Evolutionary conservation across 2,888 invertebrate species (phyloP).

Genomic region (Cosmia pyralina): DNA sequence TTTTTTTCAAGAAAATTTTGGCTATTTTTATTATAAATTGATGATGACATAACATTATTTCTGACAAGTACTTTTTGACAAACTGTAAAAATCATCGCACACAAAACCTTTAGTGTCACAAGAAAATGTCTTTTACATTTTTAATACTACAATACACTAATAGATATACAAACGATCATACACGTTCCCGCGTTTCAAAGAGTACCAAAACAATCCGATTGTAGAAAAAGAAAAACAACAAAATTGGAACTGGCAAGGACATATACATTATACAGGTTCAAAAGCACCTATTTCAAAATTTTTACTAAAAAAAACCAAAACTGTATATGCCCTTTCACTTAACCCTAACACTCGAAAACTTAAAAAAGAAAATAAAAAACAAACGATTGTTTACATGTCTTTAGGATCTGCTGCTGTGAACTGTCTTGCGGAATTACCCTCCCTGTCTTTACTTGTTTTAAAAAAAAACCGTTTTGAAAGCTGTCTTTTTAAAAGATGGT

Average conservation of each 20-base stretch:
- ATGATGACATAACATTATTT: background rate
- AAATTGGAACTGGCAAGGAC: slow-evolving; percentile 50
- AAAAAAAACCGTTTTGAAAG: slow-evolving; percentile 64
- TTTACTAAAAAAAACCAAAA: slow-evolving; percentile 57
- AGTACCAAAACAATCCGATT: slow-evolving; percentile 76
- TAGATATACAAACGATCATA: slow-evolving; percentile 72
- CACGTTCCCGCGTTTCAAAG: slow-evolving; percentile 74
- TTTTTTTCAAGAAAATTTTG: background rate
- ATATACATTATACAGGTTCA: slow-evolving; percentile 31
- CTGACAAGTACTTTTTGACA: background rate
- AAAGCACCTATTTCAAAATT: slow-evolving; percentile 28
- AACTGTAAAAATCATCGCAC: slow-evolving; percentile 46
- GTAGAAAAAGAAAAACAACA: slow-evolving; percentile 65
- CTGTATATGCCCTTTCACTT: slow-evolving; percentile 66
- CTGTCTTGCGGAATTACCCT: slow-evolving; percentile 67
- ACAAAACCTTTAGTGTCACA: slow-evolving; percentile 74
- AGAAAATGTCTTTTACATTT: slow-evolving; percentile 88
- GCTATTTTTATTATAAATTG: background rate
- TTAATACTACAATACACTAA: slow-evolving; percentile 74
- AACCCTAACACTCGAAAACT: slow-evolving; percentile 81
- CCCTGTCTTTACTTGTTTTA: slow-evolving; percentile 47
- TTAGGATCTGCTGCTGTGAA: slow-evolving; percentile 86
- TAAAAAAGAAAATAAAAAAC: slow-evolving; percentile 74
- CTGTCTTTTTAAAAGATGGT: slow-evolving; percentile 73
- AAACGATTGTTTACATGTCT: slow-evolving; percentile 83